Percentiles rank a stretch among this genome's conserved stretches.
Evolutionary conservation across 2,797 vertebrate genomes (phyloP).

Genomic region (Sorex maritimensis): DNA sequence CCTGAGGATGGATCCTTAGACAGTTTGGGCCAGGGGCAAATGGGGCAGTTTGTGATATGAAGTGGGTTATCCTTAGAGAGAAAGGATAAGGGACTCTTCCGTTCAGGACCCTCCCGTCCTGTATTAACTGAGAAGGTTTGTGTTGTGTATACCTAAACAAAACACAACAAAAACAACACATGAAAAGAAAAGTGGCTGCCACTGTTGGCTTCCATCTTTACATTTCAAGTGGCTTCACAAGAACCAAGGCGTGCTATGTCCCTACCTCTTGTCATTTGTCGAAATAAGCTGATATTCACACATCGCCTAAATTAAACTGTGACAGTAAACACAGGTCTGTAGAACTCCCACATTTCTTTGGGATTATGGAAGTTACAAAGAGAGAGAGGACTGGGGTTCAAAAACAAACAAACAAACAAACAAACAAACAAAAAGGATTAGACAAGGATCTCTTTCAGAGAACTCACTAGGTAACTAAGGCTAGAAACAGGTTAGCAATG

Average conservation of each 20-base stretch:
- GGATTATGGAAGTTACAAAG: slow-evolving; percentile 52
- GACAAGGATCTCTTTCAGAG: slow-evolving; percentile 6
- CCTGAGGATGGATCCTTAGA: not conserved
- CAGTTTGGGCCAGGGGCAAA: not conserved
- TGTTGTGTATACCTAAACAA: slow-evolving; percentile 29
- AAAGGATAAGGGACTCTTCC: not conserved
- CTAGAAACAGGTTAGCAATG: not conserved
- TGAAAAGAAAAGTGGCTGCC: not conserved
- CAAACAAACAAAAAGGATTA: not conserved
- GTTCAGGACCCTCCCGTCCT: not conserved
- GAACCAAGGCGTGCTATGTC: slow-evolving; percentile 13
- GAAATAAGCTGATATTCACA: not conserved
- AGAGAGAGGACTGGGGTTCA: not conserved
- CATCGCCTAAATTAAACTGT: slow-evolving; percentile 27
- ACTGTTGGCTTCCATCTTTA: slow-evolving; percentile 31
- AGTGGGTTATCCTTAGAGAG: slow-evolving; percentile 20
- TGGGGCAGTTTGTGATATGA: not conserved
- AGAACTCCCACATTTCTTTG: slow-evolving; percentile 20
- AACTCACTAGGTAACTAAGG: not conserved
- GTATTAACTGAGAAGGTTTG: slow-evolving; percentile 2
- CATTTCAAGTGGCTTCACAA: not conserved
- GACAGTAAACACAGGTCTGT: not conserved
- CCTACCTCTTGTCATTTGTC: slow-evolving; percentile 33
- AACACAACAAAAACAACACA: not conserved
- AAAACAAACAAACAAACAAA: not conserved